Evolutionary conservation across 1,140 invertebrate genomes (phyloP), one percentile per base, ranked within the genome.

Genomic region (Dreissena rostriformis): DNA sequence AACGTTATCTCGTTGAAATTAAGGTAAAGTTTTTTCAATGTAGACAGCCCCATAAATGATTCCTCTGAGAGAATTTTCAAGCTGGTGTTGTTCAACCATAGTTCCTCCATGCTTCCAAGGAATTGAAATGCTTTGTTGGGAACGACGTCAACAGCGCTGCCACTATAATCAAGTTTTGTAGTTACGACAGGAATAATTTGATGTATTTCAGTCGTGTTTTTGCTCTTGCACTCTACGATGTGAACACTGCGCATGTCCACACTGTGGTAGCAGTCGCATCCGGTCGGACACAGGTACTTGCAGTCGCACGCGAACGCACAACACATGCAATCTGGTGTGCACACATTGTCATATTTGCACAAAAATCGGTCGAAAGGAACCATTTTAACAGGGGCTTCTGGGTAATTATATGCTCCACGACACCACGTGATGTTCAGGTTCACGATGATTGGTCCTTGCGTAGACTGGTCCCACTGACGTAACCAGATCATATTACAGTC

Each of bases 301-400:
- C 81, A 84, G n/a, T 77, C 65, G 65, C 82, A 84, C 12, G 82
- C 65, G 29, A 77, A 84, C 19, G 68, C 68, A 78, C 74, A 84
- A 26, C 82, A 84, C 26, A 49, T 65, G 39, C 82, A 83, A 15
- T 65, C 22, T 15, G 24, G 19, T 11, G 17, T 71, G 61, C 82
- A 84, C 5, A 84, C 26, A 52, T n/a, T 84, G 10, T 61, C 26
- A 22, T 84, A 77, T 24, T 75, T 70, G 63, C 82, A 84, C 67
- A 84, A 53, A 53, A 84, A 84, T 12, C 67, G 51, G 24, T 77
- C 82, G 61, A 72, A 52, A 14, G 82, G 82, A 24, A 77, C 51
- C 2, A 15, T 10, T 52, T 63, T 76, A 14, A 77, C n/a, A 4
- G 66, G 73, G n/a, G 52, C 53, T 52, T 61, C 1, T 76, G 82